phyloP scores from a whole-genome alignment of 1,140 invertebrate genomes.

The Aphelinus certus region DNA sequence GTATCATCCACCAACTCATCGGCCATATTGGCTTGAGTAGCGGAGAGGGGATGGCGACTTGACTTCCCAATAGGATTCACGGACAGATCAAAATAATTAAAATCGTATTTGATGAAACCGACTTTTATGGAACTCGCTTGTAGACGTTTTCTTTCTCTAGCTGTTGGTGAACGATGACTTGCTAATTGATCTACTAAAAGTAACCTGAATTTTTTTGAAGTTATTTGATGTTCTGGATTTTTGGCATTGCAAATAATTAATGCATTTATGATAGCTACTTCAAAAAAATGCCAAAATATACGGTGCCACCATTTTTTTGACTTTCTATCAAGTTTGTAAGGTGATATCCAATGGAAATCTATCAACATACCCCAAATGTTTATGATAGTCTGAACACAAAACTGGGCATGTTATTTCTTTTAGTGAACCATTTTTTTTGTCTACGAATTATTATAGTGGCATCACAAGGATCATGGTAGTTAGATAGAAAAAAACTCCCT shows the following conservation, averaged over 20 bases:
- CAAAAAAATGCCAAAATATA: conserved; percentile 40
- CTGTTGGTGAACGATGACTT: conserved; percentile 2
- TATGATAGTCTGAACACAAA: conserved; percentile 55
- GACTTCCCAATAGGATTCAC: too few species aligned
- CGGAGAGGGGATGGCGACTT: too few species aligned
- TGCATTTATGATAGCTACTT: conserved; percentile 31
- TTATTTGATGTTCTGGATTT: conserved; percentile 7
- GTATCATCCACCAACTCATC: too few species aligned
- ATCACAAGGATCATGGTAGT: conserved; percentile 47
- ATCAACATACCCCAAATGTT: conserved; percentile 58
- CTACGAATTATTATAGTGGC: conserved; percentile 45
- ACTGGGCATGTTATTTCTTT: conserved; percentile 44
- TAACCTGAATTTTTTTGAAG: conserved; percentile 37
- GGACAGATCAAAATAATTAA: too few species aligned
- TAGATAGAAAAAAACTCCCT: conserved; percentile 49
- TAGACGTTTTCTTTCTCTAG: conserved; percentile 25
- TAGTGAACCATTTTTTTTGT: conserved; percentile 47
- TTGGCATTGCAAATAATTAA: conserved; percentile 40
- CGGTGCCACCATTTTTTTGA: conserved; percentile 39
- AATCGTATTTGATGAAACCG: too few species aligned
- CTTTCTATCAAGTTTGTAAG: conserved; percentile 57
- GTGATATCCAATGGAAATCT: conserved; percentile 51
- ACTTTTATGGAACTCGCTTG: too few species aligned
- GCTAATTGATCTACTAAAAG: conserved; percentile 33
- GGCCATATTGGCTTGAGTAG: too few species aligned